These are phyloP conservation scores for Brachyrhaphis roseni DNA, from an alignment of 2,797 vertebrate genomes.

Conservation along the genomic window DNA sequence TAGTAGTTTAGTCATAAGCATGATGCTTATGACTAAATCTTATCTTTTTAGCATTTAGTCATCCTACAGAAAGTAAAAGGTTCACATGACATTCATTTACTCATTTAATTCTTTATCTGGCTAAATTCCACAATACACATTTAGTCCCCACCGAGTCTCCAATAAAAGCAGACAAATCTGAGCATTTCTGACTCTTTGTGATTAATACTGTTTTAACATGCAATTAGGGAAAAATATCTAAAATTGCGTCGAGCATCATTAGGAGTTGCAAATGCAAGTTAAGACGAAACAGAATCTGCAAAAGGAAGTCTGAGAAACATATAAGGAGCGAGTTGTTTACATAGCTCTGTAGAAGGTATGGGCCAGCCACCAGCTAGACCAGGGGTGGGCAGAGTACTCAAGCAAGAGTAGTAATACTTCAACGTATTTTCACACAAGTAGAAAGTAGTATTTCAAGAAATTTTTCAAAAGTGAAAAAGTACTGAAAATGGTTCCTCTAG, in stretches of 20 bases:
- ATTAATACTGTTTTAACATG: neutral
- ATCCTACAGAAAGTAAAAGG: neutral
- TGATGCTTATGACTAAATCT: too few species aligned
- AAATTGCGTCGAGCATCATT: neutral
- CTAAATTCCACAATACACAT: constrained; percentile 2
- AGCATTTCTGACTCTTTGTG: neutral
- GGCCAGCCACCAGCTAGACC: neutral
- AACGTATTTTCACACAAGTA: neutral
- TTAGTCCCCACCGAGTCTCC: neutral
- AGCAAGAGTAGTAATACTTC: neutral
- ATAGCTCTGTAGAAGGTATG: neutral
- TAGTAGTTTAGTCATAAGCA: too few species aligned
- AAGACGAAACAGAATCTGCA: neutral
- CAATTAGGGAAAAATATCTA: neutral
- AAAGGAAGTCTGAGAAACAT: neutral
- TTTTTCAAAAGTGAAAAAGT: neutral
- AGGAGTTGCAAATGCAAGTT: neutral
- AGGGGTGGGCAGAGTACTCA: too few species aligned
- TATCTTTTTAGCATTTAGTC: constrained; percentile 1
- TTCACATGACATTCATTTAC: neutral
- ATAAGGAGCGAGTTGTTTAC: neutral
- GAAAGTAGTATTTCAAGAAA: neutral
- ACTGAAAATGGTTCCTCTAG: neutral
- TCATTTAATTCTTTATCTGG: neutral
- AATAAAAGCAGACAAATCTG: constrained; percentile 7